These are phyloP conservation scores for Drosophila birchii DNA, from an alignment of 2,888 invertebrate species.

Conservation along the genomic window DNA sequence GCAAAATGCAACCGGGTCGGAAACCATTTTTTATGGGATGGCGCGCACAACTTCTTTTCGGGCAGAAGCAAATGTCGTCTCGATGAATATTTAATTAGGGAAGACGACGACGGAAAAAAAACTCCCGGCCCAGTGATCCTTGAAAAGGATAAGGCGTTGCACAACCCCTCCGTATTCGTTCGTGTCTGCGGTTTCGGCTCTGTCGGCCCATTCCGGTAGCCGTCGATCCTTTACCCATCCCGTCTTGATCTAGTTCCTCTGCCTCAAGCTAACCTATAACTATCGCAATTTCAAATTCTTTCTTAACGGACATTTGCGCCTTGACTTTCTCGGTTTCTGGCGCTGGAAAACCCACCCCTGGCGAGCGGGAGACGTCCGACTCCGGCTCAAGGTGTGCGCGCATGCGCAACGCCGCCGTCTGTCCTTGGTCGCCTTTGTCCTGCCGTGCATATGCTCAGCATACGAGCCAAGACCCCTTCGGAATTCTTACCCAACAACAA, in stretches of 20 bases:
- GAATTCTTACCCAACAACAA: constrained; percentile 51
- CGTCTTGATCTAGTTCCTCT: constrained; percentile 71
- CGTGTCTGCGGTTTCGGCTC: constrained; percentile 62
- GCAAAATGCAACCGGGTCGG: constrained; percentile 51
- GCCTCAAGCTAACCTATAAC: constrained; percentile 51
- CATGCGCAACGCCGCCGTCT: constrained; percentile 64
- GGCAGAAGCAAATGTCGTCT: constrained; percentile 76
- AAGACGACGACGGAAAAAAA: constrained; percentile 32
- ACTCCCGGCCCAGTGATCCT: constrained; percentile 54
- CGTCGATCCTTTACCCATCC: constrained; percentile 17
- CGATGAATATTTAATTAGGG: constrained; percentile 83
- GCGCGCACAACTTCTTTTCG: constrained; percentile 21
- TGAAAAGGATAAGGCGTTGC: constrained; percentile 55
- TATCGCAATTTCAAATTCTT: constrained; percentile 61
- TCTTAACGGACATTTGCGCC: constrained; percentile 69
- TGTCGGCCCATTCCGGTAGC: constrained; percentile 41
- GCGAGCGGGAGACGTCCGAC: constrained; percentile 24
- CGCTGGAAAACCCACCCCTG: constrained; percentile 62
- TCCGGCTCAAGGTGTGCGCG: constrained; percentile 71
- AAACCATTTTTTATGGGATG: constrained; percentile 55
- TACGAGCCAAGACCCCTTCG: constrained; percentile 61
- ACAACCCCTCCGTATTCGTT: constrained; percentile 58
- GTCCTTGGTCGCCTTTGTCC: constrained; percentile 52
- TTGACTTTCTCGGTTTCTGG: constrained; percentile 61
- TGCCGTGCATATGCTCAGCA: constrained; percentile 65